Base-by-base conservation (phyloP, 2,888 invertebrate species). In the Thalpophila matura region DNA sequence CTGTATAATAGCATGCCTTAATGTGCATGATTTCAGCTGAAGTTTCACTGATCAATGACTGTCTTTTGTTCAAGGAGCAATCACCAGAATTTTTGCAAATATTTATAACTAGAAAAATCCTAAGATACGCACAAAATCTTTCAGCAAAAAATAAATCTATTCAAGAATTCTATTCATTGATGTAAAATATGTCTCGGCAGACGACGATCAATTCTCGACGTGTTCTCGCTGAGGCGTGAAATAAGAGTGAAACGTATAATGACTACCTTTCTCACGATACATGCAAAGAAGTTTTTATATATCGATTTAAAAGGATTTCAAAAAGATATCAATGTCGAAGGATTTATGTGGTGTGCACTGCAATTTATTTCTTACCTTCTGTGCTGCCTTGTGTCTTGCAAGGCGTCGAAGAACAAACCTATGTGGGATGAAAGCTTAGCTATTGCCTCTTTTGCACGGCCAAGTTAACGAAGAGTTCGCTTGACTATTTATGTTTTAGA, bases 161-260 rank as follows among this genome's bases (percentile, higher is more conserved):
- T 58, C 26, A 51, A 55, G 35, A 35, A 22, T 50, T 45, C 64
- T 43, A 70, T 64, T 75, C 64, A 45, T 45, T 74, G 55, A 53
- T 51, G 38, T 75, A 64, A 73, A 69, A 69, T 70, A 75, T 75
- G 59, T 73, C 59, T 40, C 22, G 53, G 55, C 46, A 54, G 51
- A 40, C 45, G 57, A 54, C 76, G 57, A 73, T 76, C 76, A 58
- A 74, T 74, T 71, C 65, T 63, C 70, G 70, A 71, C 71, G 72
- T 76, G 72, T 29, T 61, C 18, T 50, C 60, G 14, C 33, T 53
- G 56, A 70, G 37, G 33, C 62, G 42, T 63, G 75, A 70, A 60
- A 78, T 74, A 78, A 66, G 77, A 62, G 46, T 20, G 33, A 57
- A 49, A 50, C 27, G 29, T 51, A 62, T 63, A 75, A 70, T 73